Conservation (phyloP, 1,140 invertebrate genomes). For the Oedothorax gibbosus region DNA sequence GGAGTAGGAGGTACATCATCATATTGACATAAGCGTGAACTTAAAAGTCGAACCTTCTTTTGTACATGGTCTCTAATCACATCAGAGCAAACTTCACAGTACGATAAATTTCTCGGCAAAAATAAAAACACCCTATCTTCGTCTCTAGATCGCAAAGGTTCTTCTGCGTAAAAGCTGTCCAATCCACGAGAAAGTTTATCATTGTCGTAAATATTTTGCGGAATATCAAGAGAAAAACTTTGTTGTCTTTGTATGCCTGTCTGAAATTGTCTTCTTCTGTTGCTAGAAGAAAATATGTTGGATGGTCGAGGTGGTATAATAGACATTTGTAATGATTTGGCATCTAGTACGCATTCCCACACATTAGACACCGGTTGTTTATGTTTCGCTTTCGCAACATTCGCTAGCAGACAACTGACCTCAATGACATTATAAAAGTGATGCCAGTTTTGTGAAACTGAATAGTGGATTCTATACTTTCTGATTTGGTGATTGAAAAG, state of each 20-base stretch:
- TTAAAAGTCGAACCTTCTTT: conserved; percentile 56
- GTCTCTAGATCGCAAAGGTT: conserved; percentile 48
- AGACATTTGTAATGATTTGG: conserved; percentile 32
- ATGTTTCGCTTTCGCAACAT: conserved; percentile 12
- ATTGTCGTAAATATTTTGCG: conserved; percentile 56
- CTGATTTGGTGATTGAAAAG: no score
- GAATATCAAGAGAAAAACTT: conserved; percentile 54
- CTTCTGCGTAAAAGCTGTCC: conserved; percentile 36
- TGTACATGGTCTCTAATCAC: conserved; percentile 59
- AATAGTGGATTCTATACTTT: no score
- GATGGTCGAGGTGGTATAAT: conserved; percentile 37
- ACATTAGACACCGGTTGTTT: conserved; percentile 22
- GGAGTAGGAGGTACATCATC: conserved; percentile 56
- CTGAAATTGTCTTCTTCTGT: conserved; percentile 49
- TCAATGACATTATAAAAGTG: conserved; percentile 37
- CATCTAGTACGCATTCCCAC: not conserved
- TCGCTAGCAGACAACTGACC: conserved; percentile 41
- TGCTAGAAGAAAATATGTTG: conserved; percentile 22
- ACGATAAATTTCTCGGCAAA: conserved; percentile 58
- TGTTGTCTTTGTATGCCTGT: conserved; percentile 43
- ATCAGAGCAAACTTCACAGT: conserved; percentile 59
- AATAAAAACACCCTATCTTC: conserved; percentile 55
- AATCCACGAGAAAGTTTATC: conserved; percentile 53
- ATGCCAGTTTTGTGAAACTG: not conserved
- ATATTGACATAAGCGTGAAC: conserved; percentile 43